A percentile compares a stretch with the other conserved stretches of the same genome.
These are phyloP conservation scores for Hypercompe scribonia DNA, from an alignment of 2,888 invertebrate species.

Conservation along the genomic window DNA sequence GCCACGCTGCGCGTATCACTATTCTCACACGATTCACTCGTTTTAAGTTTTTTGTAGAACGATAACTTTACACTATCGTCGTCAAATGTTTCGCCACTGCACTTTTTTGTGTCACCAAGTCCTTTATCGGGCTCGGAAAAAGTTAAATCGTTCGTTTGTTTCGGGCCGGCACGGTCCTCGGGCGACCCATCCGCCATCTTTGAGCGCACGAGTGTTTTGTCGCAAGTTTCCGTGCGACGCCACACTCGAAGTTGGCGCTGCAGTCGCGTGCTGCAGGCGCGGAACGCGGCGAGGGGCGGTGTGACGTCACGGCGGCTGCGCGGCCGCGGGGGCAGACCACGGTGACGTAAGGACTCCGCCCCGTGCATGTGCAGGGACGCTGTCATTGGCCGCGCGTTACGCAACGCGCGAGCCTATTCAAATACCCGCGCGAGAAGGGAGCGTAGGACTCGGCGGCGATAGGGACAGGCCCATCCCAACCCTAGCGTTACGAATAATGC, in stretches of 20 bases:
- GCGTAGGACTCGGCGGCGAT: slow-evolving; percentile 74
- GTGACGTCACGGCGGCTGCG: slow-evolving; percentile 86
- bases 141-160: slow-evolving; percentile 86
- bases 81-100: slow-evolving; percentile 79
- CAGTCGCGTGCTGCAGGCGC: slow-evolving; percentile 68
- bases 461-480: slow-evolving; percentile 79
- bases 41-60: slow-evolving; percentile 82
- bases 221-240: slow-evolving; percentile 71
- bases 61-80: slow-evolving; percentile 79
- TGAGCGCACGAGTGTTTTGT: slow-evolving; percentile 89
- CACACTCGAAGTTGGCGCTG: slow-evolving; percentile 75
- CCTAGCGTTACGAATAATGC: slow-evolving; percentile 81
- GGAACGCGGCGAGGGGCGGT: slow-evolving; percentile 61
- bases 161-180: slow-evolving; percentile 87
- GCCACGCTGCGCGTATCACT: slow-evolving; percentile 85
- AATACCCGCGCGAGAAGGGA: slow-evolving; percentile 79
- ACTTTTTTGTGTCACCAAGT: slow-evolving; percentile 86
- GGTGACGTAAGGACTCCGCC: slow-evolving; percentile 86
- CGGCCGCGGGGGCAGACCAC: slow-evolving; percentile 78
- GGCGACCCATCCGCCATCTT: slow-evolving; percentile 94
- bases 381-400: slow-evolving; percentile 85
- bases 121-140: slow-evolving; percentile 83
- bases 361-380: slow-evolving; percentile 83
- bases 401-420: slow-evolving; percentile 81
- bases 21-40: slow-evolving; percentile 85